Percentiles rank a stretch among this genome's conserved stretches.
phyloP scores from a whole-genome alignment of 2,113 vertebrate genomes.

The Oostethus manadensis region DNA sequence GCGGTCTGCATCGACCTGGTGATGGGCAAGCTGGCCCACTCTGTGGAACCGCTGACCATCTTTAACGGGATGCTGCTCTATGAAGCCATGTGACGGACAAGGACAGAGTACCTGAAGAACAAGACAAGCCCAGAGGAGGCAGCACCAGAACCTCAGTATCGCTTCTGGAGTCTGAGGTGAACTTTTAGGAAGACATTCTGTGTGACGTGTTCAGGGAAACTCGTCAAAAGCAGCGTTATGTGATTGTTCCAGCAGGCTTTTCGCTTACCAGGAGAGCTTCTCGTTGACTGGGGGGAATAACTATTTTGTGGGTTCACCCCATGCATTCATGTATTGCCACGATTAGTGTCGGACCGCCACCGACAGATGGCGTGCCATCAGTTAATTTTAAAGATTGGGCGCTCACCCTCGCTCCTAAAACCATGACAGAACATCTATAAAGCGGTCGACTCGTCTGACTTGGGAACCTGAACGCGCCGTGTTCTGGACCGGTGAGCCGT shows the following conservation, averaged over 20 bases:
- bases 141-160: neutral
- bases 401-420: too few relatives aligned
- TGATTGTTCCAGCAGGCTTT: neutral
- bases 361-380: too few relatives aligned
- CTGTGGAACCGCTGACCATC: conserved; percentile 86
- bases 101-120: neutral
- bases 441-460: too few relatives aligned
- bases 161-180: neutral
- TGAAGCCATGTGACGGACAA: conserved; percentile 53
- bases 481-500: too few relatives aligned
- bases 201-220: neutral
- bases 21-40: conserved; percentile 85
- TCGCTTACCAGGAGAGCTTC: neutral
- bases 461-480: too few relatives aligned
- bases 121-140: neutral
- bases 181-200: neutral
- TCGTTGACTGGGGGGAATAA: neutral
- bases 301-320: too few relatives aligned
- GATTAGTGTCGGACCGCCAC: too few relatives aligned
- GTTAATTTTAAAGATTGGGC: too few relatives aligned
- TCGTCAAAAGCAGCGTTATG: neutral
- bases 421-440: too few relatives aligned
- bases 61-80: conserved; percentile 88
- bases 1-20: conserved; percentile 90
- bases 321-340: too few relatives aligned